Evolutionary conservation across 2,888 invertebrate species (phyloP), one percentile per base, ranked within the genome.

Genomic region (Chrysotoxum bicinctum): DNA sequence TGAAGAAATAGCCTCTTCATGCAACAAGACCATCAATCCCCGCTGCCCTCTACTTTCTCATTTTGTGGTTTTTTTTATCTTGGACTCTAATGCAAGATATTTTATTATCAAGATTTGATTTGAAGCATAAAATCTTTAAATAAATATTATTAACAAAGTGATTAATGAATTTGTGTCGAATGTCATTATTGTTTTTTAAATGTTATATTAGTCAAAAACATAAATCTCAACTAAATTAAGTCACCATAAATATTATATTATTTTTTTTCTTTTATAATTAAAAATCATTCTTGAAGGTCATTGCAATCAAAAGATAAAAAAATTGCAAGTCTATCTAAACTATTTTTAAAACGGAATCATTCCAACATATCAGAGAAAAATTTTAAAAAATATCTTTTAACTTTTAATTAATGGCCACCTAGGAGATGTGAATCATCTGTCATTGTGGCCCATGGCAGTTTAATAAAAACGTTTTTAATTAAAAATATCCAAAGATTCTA

Each of bases 201-300:
- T 35, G 66, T 70, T 72, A 76, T 60, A 72, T 80, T 75, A 68
- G 52, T 68, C 43, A 60, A 35, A 16, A 70, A 23, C 26, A 66
- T 80, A 75, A 72, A 62, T 80, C 32, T 54, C n/a, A 10, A 26
- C 19, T 9, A 23, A 14, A 50, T n/a, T 60, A 16, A 45, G 10
- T 30, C n/a, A 26, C 43, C 14, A 43, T 43, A 40, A 58, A 43
- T 16, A 43, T 1, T 8, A 8, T 9, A 8, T 23, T 14, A 16
- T 16, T n/a, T 58, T 37, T 23, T 37, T 37, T 14, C 14, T 1
- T 5, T 14, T 0, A 26, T n/a, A 16, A 52, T 26, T 2, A 43
- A 37, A 58, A 58, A 23, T 26, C 7, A 12, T 32, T 30, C 30
- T n/a, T 64, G 64, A 64, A 64, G 64, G 64, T 64, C 64, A 45